phyloP scores from a whole-genome alignment of 2,888 invertebrate genomes.

The Xestobium rufovillosum region DNA sequence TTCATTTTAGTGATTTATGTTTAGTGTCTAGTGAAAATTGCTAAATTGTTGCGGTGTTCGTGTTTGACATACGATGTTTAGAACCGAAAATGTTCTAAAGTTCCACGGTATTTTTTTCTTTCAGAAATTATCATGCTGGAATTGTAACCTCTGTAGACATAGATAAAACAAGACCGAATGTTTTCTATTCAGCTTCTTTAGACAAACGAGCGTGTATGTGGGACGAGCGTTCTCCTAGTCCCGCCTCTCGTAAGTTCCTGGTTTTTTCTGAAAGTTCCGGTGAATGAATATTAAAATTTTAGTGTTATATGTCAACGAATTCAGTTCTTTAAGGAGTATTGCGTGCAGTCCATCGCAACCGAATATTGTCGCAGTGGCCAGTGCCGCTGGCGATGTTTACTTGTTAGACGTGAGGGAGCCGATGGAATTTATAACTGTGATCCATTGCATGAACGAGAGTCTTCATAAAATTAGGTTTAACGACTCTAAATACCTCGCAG shows the following conservation, averaged over 20 bases:
- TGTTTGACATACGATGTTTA: conserved; percentile 11
- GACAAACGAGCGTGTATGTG: conserved; percentile 46
- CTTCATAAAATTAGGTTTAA: conserved; percentile 42
- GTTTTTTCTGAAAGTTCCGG: not conserved
- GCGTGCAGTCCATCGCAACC: conserved; percentile 42
- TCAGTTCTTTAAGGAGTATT: conserved; percentile 40
- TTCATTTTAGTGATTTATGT: conserved; percentile 11
- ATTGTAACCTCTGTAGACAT: conserved; percentile 41
- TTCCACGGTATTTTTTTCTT: conserved; percentile 25
- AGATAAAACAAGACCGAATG: conserved; percentile 42
- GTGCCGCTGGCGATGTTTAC: conserved; percentile 46
- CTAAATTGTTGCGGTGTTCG: no score
- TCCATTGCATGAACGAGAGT: conserved; percentile 34
- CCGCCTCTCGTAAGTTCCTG: conserved; percentile 34
- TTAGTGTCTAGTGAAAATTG: no score
- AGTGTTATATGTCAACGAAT: conserved; percentile 42
- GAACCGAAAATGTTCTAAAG: no score
- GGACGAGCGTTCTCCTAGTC: conserved; percentile 43
- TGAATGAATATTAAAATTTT: no score
- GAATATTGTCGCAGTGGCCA: conserved; percentile 46
- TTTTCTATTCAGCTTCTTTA: conserved; percentile 47
- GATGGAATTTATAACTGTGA: conserved; percentile 33
- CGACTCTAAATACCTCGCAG: conserved; percentile 41
- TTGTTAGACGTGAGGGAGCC: conserved; percentile 47
- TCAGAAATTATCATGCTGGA: conserved; percentile 36